Conservation (phyloP, 2,888 invertebrate genomes). For the Nomada lathburiana region DNA sequence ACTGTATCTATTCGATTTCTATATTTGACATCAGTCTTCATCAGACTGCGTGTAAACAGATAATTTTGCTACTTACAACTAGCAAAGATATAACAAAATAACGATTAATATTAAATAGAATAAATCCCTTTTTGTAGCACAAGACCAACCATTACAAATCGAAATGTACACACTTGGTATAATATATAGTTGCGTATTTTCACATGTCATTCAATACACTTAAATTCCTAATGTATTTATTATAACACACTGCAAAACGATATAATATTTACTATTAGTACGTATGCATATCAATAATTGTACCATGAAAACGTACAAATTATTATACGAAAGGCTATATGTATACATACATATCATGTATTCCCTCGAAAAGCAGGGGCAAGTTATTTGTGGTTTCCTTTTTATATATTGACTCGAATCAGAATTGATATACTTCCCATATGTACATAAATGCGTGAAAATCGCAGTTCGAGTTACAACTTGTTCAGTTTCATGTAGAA, state of each 20-base stretch:
- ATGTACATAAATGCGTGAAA: constrained; percentile 1
- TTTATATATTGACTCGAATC: not conserved
- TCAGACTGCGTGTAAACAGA: not conserved
- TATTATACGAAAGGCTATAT: not conserved
- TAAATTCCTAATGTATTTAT: not conserved
- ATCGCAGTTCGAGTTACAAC: not conserved
- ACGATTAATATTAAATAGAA: constrained; percentile 3
- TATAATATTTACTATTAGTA: not conserved
- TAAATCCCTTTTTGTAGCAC: not conserved
- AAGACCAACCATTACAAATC: not conserved
- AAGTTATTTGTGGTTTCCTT: not conserved
- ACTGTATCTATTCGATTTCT: constrained; percentile 22
- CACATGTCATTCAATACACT: not conserved
- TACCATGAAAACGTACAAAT: constrained; percentile 4
- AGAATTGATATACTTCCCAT: not conserved
- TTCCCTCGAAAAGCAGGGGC: no score
- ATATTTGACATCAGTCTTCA: not conserved
- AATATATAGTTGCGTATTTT: not conserved
- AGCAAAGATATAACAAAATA: constrained; percentile 24
- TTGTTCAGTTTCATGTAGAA: not conserved
- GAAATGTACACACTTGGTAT: not conserved
- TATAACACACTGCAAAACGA: not conserved
- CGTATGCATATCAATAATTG: not conserved
- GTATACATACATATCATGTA: no score
- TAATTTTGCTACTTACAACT: constrained; percentile 1